Percentiles rank a stretch among this genome's conserved stretches.
phyloP scores from a whole-genome alignment of 2,113 vertebrate genomes.

The Pangasianodon hypophthalmus region DNA sequence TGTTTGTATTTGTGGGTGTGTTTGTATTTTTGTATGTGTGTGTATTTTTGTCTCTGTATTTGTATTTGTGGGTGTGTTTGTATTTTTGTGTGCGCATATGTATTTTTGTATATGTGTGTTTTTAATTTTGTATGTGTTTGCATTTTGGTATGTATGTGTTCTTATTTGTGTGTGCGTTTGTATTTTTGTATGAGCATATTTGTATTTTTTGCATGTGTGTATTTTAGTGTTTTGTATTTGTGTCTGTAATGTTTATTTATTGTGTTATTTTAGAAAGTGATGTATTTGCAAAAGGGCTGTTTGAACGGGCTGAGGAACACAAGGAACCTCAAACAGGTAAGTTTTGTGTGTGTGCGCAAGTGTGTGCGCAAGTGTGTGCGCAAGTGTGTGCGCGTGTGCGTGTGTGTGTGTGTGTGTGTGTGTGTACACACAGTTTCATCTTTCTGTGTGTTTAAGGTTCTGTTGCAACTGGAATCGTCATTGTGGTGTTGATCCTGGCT shows the following conservation, averaged over 20 bases:
- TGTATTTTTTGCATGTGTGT: not conserved
- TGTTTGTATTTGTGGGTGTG: too few relatives aligned
- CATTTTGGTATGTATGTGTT: too few relatives aligned
- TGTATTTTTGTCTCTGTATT: too few relatives aligned
- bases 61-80: too few relatives aligned
- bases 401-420: not conserved
- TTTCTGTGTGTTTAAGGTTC: constrained; percentile 58
- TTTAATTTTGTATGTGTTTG: too few relatives aligned
- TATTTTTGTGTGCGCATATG: too few relatives aligned
- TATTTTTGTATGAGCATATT: too few relatives aligned
- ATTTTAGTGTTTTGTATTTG: not conserved
- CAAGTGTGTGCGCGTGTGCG: too few relatives aligned
- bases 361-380: not conserved
- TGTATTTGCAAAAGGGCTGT: constrained; percentile 62
- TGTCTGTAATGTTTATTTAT: not conserved
- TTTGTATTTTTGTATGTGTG: too few relatives aligned
- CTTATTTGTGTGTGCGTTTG: too few relatives aligned
- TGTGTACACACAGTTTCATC: not conserved
- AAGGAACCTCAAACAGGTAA: not conserved
- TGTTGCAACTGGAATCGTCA: constrained; percentile 76
- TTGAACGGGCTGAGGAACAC: constrained; percentile 39
- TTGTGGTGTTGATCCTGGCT: constrained; percentile 77
- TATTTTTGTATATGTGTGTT: too few relatives aligned
- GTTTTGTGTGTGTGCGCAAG: not conserved
- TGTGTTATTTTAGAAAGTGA: constrained; percentile 55